phyloP scores from a whole-genome alignment of 1,140 invertebrate genomes.

The Vanessa atalanta region DNA sequence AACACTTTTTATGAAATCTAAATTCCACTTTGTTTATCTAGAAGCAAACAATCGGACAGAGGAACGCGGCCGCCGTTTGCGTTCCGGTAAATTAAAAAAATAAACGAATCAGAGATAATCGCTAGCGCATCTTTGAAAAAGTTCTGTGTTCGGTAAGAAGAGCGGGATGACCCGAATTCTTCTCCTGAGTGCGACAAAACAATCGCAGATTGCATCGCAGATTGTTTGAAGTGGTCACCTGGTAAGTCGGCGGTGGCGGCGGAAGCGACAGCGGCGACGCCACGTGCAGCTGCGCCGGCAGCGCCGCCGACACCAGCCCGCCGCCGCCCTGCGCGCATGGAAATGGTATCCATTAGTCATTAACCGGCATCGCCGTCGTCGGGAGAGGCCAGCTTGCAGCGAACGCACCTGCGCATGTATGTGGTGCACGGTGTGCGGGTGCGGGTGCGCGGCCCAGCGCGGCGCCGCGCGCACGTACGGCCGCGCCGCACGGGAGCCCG shows the following conservation, averaged over 20 bases:
- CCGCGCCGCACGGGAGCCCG: slow-evolving; percentile 50
- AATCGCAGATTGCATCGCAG: too few relatives aligned
- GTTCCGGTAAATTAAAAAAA: too few relatives aligned
- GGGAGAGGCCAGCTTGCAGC: too few relatives aligned
- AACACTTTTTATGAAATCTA: background rate
- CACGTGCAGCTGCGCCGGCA: slow-evolving; percentile 61
- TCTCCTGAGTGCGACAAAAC: too few relatives aligned
- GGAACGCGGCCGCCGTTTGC: too few relatives aligned
- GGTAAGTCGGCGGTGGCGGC: slow-evolving; percentile 69
- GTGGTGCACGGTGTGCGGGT: slow-evolving; percentile 50
- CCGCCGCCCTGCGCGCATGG: slow-evolving; percentile 50
- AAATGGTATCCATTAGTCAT: too few relatives aligned
- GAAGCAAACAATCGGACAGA: too few relatives aligned
- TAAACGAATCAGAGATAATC: too few relatives aligned
- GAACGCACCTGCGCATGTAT: slow-evolving; percentile 52
- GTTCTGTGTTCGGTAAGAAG: too few relatives aligned
- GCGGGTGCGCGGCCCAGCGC: slow-evolving; percentile 60
- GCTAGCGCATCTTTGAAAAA: too few relatives aligned
- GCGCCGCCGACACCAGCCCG: slow-evolving; percentile 56
- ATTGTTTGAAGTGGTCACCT: slow-evolving; percentile 42
- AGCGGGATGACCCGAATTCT: too few relatives aligned
- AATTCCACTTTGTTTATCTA: background rate
- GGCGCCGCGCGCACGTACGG: slow-evolving; percentile 65
- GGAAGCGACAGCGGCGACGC: slow-evolving; percentile 59
- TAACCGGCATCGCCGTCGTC: too few relatives aligned